A percentile compares a stretch with the other conserved stretches of the same genome.
Evolutionary conservation across 1,140 invertebrate species (phyloP).

Genomic region (Caerostris darwini): DNA sequence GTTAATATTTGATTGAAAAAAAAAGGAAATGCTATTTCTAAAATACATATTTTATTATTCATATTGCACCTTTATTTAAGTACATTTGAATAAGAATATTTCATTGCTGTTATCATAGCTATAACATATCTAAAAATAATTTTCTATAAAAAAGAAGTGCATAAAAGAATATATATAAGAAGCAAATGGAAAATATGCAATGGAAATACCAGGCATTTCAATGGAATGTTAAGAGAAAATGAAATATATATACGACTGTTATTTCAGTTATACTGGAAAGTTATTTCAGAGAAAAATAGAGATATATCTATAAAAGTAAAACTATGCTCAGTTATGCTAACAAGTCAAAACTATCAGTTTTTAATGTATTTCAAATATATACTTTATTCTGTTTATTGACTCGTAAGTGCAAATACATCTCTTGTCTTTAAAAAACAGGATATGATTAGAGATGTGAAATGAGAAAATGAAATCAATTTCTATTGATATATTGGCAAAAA

Average conservation of each 20-base stretch:
- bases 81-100: slow-evolving; percentile 56
- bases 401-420: neutral
- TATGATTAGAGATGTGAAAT: neutral
- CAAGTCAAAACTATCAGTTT: neutral
- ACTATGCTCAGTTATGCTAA: neutral
- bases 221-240: slow-evolving; percentile 19
- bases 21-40: slow-evolving; percentile 12
- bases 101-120: slow-evolving; percentile 19
- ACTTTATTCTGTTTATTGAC: neutral
- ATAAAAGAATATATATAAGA: slow-evolving; percentile 27
- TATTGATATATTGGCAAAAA: neutral
- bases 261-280: neutral
- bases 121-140: slow-evolving; percentile 57
- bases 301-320: neutral
- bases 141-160: slow-evolving; percentile 50
- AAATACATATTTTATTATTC: slow-evolving; percentile 65
- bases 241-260: slow-evolving; percentile 30
- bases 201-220: slow-evolving; percentile 9
- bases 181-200: slow-evolving; percentile 15
- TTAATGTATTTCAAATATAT: neutral
- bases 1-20: too few relatives aligned
- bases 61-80: slow-evolving; percentile 42
- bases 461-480: neutral
- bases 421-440: neutral
- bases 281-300: slow-evolving; percentile 35